Evolutionary conservation across 2,113 vertebrate species (phyloP), one percentile per base, ranked within the genome.

Genomic region (Ptilorrhoa leucosticta): DNA sequence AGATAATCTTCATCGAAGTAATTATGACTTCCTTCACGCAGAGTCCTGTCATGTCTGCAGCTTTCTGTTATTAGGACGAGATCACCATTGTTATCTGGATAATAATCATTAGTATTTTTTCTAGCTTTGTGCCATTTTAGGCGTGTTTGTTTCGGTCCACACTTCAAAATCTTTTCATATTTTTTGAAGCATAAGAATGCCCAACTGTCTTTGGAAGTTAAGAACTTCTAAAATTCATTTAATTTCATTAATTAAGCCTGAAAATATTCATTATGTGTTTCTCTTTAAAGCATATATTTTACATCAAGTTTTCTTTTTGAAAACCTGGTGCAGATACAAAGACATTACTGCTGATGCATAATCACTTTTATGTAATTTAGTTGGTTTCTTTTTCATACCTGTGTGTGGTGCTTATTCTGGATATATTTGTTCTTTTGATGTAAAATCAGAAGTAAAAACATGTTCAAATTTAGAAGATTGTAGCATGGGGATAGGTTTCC

Each of bases 91-190:
- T 64, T 56, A 44, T 50, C 45, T 61, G 45, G 31, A 30, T 53
- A 10, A 54, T 60, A 64, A 68, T 63, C 2, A 15, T 7, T 12
- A 54, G 13, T 57, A 42, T 18, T 73, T 65, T 33, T 73, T 35
- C 39, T 66, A 42, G 6, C 9, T 54, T 72, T 42, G 5, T 88
- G 71, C 33, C 28, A 10, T 51, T 87, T 83, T 20, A 80, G 45
- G 7, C 0, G 0, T 22, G 28, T 51, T 63, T 64, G 3, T 7
- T 80, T 86, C 8, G 0, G 19, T 79, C 35, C 13, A 31, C 1
- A 3, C 17, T 40, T 85, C 40, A 64, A 64, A 39, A 2, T 19
- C 30, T n/a, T 60, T 73, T 53, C 3, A 9, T 18, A 13, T 37
- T 35, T 1, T 76, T 87, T 54, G 47, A 61, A 63, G 21, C 9